These are phyloP conservation scores for Siniperca obscura DNA, from an alignment of 2,797 vertebrate genomes.

Conservation along the genomic window DNA sequence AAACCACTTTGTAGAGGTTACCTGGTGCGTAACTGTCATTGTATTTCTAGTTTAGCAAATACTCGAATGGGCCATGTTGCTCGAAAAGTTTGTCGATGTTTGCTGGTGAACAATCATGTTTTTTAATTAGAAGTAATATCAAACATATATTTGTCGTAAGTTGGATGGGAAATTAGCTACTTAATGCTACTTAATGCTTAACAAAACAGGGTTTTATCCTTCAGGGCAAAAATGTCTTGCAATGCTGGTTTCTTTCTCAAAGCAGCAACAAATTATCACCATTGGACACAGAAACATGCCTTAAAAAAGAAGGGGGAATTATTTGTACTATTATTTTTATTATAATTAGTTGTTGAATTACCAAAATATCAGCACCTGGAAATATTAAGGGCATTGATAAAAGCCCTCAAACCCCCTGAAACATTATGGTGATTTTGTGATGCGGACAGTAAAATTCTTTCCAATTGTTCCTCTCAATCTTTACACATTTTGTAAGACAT, in stretches of 20 bases:
- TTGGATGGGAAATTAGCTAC: not conserved
- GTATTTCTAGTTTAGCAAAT: slow-evolving; percentile 39
- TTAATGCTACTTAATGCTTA: not conserved
- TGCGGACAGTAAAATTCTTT: not conserved
- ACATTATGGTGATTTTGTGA: not conserved
- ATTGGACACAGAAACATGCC: not conserved
- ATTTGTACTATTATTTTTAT: not conserved
- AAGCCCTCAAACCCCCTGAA: not conserved
- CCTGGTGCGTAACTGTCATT: not conserved
- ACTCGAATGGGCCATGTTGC: not conserved
- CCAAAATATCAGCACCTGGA: not conserved
- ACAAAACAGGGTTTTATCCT: not conserved
- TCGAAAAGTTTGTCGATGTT: not conserved
- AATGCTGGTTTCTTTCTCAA: not conserved
- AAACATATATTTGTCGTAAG: not conserved
- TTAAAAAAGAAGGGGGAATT: slow-evolving; percentile 3
- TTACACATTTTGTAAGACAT: not conserved
- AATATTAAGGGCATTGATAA: not conserved
- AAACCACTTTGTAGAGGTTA: slow-evolving; percentile 15
- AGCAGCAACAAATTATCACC: not conserved
- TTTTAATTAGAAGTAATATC: not conserved
- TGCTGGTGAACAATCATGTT: not conserved
- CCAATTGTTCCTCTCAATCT: not conserved
- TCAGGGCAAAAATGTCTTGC: not conserved
- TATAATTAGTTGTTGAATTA: not conserved